Base-by-base conservation (phyloP, 2,888 invertebrate species). In the Dynastes maya region DNA sequence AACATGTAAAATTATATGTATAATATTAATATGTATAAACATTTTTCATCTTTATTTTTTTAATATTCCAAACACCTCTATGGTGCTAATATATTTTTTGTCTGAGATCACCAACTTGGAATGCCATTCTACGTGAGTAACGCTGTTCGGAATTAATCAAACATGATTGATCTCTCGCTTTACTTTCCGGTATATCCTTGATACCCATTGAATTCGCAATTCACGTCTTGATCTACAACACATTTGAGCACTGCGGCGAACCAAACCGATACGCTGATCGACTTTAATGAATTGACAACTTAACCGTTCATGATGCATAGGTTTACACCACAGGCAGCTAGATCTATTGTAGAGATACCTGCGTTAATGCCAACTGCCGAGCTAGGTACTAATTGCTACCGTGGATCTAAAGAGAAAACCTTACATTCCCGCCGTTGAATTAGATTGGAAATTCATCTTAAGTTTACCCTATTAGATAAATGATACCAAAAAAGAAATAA, bases 211-310 rank as follows among this genome's bases (percentile, higher is more conserved):
- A 72, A 72, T 51, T 61, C 55, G 51, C 72, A 55, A 58, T 58
- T 72, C 29, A 40, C 22, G 37, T 58, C 72, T 72, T 72, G 72
- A 72, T 72, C 72, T 61, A 58, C 58, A 40, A 13, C 58, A 72
- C 51, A 40, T 58, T 40, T 27, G 72, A 72, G 72, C 37, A 40
- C 40, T 58, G 72, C 58, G 72, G 72, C 16, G 37, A 72, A 22
- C 72, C 72, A 58, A 37, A 8, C 51, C 4, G 16, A 58, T 58
- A 22, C 27, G 37, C 40, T 58, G 58, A 58, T 72, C 51, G 37
- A 58, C 55, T 72, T 40, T 72, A 72, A 72, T 72, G 58, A 72
- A 72, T 72, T 72, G 72, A 72, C 72, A 72, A 58, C 58, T 72
- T 72, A 72, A 72, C 72, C 58, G 72, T 37, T 40, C 40, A 40